Evolutionary conservation across 2,797 vertebrate genomes (phyloP).

Genomic region (Anguilla marmorata): DNA sequence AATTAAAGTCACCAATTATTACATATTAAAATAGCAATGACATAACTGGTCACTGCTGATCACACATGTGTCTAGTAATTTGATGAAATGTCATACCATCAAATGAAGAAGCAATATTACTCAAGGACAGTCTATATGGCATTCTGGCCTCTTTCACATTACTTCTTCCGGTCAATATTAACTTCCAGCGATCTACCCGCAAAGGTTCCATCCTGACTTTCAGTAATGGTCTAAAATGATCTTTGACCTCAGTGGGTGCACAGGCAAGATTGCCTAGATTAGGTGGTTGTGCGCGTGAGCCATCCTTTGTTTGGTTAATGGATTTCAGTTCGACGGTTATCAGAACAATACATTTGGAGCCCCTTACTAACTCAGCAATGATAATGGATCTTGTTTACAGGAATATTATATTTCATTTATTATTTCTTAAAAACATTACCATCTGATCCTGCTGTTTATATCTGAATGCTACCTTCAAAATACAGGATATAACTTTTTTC

Average conservation of each 20-base stretch:
- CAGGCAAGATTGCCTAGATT: background rate
- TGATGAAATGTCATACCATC: background rate
- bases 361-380: background rate
- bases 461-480: background rate
- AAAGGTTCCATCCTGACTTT: background rate
- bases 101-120: background rate
- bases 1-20: background rate
- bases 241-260: background rate
- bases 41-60: background rate
- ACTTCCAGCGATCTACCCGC: background rate
- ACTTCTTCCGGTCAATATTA: background rate
- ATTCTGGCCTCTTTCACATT: background rate
- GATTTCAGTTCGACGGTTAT: slow-evolving; percentile 24
- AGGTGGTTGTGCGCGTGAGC: background rate
- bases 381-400: slow-evolving; percentile 5
- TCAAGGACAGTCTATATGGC: background rate
- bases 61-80: background rate
- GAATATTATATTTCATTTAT: background rate
- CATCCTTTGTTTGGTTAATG: slow-evolving; percentile 14
- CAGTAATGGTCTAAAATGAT: background rate
- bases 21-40: background rate
- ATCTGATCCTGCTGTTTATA: background rate
- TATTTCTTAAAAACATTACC: background rate
- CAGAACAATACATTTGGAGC: background rate
- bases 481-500: background rate